Conservation (phyloP, 2,888 invertebrate genomes). For the Panopea generosa region DNA sequence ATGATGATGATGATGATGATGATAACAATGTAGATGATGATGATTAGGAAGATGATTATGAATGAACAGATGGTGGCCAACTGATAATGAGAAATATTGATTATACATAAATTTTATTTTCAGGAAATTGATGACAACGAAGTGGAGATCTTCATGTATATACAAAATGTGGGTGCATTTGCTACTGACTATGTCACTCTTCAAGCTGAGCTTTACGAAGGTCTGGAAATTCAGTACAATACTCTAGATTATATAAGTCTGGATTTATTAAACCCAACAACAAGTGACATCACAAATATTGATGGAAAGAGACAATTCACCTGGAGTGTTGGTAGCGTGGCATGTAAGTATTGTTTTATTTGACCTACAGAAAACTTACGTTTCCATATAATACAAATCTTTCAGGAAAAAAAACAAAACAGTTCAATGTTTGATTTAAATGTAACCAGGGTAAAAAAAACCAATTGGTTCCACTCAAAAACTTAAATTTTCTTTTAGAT, state of each 20-base stretch:
- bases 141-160: slow-evolving; percentile 40
- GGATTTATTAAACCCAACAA: too few relatives aligned
- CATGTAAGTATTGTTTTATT: slow-evolving; percentile 27
- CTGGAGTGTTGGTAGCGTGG: slow-evolving; percentile 49
- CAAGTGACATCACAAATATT: neutral
- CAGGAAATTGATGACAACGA: slow-evolving; percentile 22
- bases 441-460: too few relatives aligned
- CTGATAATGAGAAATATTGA: too few relatives aligned
- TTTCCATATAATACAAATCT: neutral
- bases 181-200: slow-evolving; percentile 42
- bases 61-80: too few relatives aligned
- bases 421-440: too few relatives aligned
- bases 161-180: slow-evolving; percentile 32
- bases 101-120: neutral
- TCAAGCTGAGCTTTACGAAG: slow-evolving; percentile 37
- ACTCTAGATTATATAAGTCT: slow-evolving; percentile 17
- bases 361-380: neutral
- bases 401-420: too few relatives aligned
- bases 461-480: too few relatives aligned
- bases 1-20: too few relatives aligned
- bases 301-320: slow-evolving; percentile 29
- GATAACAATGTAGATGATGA: too few relatives aligned
- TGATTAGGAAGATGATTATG: too few relatives aligned
- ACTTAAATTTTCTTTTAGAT: too few relatives aligned
- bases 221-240: slow-evolving; percentile 50